Conservation (phyloP, 2,888 invertebrate species). For the Parelbella ahira region DNA sequence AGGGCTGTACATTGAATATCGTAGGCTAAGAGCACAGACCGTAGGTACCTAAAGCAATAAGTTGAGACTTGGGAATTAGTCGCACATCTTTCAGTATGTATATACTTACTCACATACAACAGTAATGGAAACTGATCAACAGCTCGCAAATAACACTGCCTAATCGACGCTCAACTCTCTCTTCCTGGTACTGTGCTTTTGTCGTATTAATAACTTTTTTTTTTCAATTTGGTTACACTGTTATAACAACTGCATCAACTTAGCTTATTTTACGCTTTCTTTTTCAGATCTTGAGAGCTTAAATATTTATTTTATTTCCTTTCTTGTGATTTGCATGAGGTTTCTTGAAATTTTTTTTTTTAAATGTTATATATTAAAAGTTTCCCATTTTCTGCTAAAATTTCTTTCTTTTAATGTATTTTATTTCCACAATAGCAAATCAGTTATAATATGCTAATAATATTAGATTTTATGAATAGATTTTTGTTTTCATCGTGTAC, state of each 20-base stretch:
- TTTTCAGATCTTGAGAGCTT: slow-evolving; percentile 45
- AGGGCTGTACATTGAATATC: slow-evolving; percentile 34
- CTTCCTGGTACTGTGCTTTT: slow-evolving; percentile 67
- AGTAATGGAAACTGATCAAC: slow-evolving; percentile 49
- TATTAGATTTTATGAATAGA: not conserved
- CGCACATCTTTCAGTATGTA: slow-evolving; percentile 42
- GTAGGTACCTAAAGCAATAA: slow-evolving; percentile 38
- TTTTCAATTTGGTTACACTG: slow-evolving; percentile 30
- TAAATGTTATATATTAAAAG: not conserved
- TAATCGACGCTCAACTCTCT: slow-evolving; percentile 72
- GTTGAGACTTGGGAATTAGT: slow-evolving; percentile 51
- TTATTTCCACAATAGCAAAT: too few species aligned
- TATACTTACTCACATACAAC: slow-evolving; percentile 43
- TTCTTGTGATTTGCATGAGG: slow-evolving; percentile 48
- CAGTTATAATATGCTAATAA: not conserved
- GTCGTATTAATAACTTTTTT: slow-evolving; percentile 55
- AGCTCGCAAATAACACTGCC: slow-evolving; percentile 77
- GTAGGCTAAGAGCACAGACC: slow-evolving; percentile 63
- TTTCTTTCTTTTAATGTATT: too few species aligned
- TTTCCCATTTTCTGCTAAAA: not conserved
- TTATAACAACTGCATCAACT: slow-evolving; percentile 38
- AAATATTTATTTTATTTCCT: slow-evolving; percentile 48
- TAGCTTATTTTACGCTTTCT: slow-evolving; percentile 44
- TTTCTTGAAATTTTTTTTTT: slow-evolving; percentile 32
- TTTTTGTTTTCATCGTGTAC: slow-evolving; percentile 5